Conservation (phyloP, 2,888 invertebrate species). For the Drosophila villosipedis region DNA sequence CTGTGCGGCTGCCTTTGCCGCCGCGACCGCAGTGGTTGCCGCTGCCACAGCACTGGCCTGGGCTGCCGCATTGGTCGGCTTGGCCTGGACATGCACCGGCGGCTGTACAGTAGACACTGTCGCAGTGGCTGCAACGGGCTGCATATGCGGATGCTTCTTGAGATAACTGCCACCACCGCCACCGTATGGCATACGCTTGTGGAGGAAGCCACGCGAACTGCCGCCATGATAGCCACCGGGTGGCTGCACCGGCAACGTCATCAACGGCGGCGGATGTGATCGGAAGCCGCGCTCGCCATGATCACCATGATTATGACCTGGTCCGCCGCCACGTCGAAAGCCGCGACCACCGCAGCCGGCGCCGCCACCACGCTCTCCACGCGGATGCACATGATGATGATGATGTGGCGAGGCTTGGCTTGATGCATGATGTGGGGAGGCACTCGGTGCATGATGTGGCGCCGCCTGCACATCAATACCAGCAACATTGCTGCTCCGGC, state of each 20-base stretch:
- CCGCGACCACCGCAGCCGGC: constrained; percentile 67
- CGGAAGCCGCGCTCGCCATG: constrained; percentile 77
- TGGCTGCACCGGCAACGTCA: constrained; percentile 81
- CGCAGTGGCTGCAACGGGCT: constrained; percentile 10
- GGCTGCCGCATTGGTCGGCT: constrained; percentile 74
- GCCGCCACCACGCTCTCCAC: constrained; percentile 70
- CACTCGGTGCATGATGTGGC: constrained; percentile 23
- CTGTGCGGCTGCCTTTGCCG: constrained; percentile 82
- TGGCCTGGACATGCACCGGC: constrained; percentile 21
- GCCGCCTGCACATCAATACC: constrained; percentile 41
- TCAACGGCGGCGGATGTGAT: constrained; percentile 82
- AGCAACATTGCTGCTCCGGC: constrained; percentile 43
- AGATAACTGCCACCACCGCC: constrained; percentile 71
- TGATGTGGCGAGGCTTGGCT: constrained; percentile 69
- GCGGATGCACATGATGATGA: constrained; percentile 75
- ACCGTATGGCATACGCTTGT: constrained; percentile 84
- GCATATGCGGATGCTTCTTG: constrained; percentile 75
- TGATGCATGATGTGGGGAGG: constrained; percentile 42
- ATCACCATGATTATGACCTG: constrained; percentile 61
- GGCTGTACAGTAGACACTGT: constrained; percentile 6
- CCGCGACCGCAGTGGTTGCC: constrained; percentile 83
- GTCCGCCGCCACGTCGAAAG: constrained; percentile 64
- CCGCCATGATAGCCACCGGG: constrained; percentile 74
- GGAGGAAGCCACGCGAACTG: constrained; percentile 78
- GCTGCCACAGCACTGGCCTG: constrained; percentile 83